Base-by-base conservation (phyloP, 2,888 invertebrate genomes). In the Polietes domitor region DNA sequence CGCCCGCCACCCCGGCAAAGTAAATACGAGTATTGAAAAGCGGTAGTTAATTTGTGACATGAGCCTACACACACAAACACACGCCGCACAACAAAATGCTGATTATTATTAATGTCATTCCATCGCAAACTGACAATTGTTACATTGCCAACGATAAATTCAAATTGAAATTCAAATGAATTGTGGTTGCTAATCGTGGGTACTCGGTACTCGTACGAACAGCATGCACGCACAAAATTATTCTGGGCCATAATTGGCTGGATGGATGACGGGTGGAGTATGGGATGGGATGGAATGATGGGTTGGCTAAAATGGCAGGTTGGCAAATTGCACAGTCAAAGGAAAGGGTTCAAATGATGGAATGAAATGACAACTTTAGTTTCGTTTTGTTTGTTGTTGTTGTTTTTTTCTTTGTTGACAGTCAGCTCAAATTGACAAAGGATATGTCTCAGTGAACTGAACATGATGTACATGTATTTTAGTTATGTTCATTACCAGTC, bases 151-250 rank as follows among this genome's bases (percentile, higher is more conserved):
- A 32, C 32, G 32, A 28, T 32, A 58, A 58, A 21, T 58, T n/a
- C n/a, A n/a, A n/a, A n/a, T n/a, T n/a, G n/a, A 32, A 63, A 63
- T 63, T 63, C 63, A 32, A 63, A 63, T 63, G 63, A 63, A 32
- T 63, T 32, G n/a, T 32, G n/a, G 63, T 63, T 19, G 24, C 7
- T 26, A 6, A 4, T 26, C 26, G 47, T 12, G 15, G 55, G 24
- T 26, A 58, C 26, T 58, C 26, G 26, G 26, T 12, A 15, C 12
- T 47, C 58, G 26, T 2, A 37, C 37, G 26, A 58, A 24, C 15
- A 3, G 15, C 26, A 58, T 6, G 15, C 26, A 58, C 58, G 58
- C 58, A 58, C 58, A 58, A 58, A 58, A 26, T 24, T 21, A 55
- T 21, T 10, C 15, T 58, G 12, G 17, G 58, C 58, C 58, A 58